Percentiles rank a stretch among this genome's conserved stretches.
These are phyloP conservation scores for Sarcophaga variegata DNA, from an alignment of 2,888 invertebrate genomes.

Conservation along the genomic window DNA sequence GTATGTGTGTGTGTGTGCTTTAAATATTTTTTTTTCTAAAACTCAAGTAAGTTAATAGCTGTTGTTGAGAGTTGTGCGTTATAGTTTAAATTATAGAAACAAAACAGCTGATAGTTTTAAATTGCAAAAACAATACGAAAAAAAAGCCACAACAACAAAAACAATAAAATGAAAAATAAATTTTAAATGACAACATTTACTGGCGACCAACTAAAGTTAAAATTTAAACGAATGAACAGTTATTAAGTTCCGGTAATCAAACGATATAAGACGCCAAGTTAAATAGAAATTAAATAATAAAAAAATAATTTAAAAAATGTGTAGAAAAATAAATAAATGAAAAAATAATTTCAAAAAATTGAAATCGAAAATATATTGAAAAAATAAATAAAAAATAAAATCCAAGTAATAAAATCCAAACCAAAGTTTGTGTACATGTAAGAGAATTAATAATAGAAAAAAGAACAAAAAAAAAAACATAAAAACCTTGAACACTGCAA, in stretches of 20 bases:
- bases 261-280: conserved; percentile 61
- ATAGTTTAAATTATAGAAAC: conserved; percentile 44
- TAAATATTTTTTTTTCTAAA: too few relatives aligned
- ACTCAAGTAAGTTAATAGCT: conserved; percentile 16
- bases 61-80: conserved; percentile 27
- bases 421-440: background rate
- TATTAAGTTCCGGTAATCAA: conserved; percentile 69
- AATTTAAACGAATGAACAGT: conserved; percentile 59
- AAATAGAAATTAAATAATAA: conserved; percentile 29
- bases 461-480: too few relatives aligned
- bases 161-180: background rate
- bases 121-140: conserved; percentile 15
- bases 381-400: background rate
- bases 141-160: background rate
- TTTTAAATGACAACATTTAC: background rate
- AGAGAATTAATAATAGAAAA: too few relatives aligned
- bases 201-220: conserved; percentile 35
- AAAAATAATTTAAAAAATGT: conserved; percentile 19
- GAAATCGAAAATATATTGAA: background rate
- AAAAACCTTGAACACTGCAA: too few relatives aligned
- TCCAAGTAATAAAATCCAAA: background rate
- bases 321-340: conserved; percentile 1
- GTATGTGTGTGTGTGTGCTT: too few relatives aligned
- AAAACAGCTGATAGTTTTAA: conserved; percentile 31
- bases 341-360: conserved; percentile 13